Percentiles rank a stretch among this genome's conserved stretches.
Conservation (phyloP, 2,888 invertebrate species). For the Eupithecia exiguata region DNA sequence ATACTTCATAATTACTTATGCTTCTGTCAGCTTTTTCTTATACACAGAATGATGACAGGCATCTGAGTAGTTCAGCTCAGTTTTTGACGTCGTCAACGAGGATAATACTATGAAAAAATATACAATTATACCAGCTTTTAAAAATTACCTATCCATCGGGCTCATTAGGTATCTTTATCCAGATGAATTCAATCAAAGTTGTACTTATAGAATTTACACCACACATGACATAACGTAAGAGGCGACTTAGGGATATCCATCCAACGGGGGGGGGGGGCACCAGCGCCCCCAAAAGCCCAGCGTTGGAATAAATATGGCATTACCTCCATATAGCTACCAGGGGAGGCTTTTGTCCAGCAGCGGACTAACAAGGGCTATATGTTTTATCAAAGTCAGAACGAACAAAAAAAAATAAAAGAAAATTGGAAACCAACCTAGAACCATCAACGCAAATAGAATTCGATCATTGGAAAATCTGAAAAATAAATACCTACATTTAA, state of each 20-base stretch:
- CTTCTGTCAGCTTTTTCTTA: background rate
- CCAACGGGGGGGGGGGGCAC: background rate
- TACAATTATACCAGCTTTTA: no score
- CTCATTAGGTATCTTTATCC: background rate
- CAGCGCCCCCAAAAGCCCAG: background rate
- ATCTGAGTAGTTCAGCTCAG: no score
- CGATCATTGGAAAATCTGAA: background rate
- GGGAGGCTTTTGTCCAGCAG: background rate
- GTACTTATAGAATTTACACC: background rate
- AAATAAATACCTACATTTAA: constrained; percentile 13
- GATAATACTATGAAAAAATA: no score
- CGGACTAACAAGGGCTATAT: background rate
- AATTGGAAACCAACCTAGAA: background rate
- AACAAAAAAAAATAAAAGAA: background rate
- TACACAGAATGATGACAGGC: background rate
- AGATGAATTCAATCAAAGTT: background rate
- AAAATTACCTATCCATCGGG: background rate
- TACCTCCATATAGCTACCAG: background rate
- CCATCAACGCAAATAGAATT: background rate
- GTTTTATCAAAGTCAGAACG: background rate
- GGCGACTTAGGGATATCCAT: background rate
- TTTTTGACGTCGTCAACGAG: no score
- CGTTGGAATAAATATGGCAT: background rate
- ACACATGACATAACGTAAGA: background rate
- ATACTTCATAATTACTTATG: no score